Evolutionary conservation across 2,113 vertebrate species (phyloP).

Genomic region (Cinclus mexicanus): DNA sequence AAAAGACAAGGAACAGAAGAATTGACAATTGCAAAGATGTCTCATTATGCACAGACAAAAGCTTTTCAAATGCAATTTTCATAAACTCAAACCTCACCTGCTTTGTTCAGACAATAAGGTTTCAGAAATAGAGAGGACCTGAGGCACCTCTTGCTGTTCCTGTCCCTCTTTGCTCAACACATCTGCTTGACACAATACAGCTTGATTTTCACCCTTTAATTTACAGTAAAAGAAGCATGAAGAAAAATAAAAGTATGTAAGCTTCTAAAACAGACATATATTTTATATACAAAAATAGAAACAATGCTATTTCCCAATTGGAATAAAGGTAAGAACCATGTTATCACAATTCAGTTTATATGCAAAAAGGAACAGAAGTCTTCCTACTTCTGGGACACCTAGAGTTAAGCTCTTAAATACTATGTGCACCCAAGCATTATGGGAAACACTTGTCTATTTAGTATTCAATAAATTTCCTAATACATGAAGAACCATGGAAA

Average conservation of each 20-base stretch:
- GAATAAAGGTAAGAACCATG: neutral
- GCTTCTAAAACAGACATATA: neutral
- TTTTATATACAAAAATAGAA: neutral
- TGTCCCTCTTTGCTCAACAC: constrained; percentile 9
- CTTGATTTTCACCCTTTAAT: constrained; percentile 48
- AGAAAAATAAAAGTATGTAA: neutral
- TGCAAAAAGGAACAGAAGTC: neutral
- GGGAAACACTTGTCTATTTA: neutral
- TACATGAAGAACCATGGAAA: neutral
- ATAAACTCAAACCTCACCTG: constrained; percentile 60
- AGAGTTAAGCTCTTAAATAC: neutral
- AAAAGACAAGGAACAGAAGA: neutral
- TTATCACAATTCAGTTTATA: neutral
- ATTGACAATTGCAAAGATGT: neutral
- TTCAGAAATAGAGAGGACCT: neutral
- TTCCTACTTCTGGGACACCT: neutral
- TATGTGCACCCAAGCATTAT: neutral
- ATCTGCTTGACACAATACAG: constrained; percentile 17
- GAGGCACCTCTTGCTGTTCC: neutral
- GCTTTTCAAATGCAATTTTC: neutral
- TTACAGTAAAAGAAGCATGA: constrained; percentile 34
- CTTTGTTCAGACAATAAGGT: constrained; percentile 1
- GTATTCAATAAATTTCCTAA: neutral
- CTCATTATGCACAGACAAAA: neutral
- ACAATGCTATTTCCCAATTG: neutral